Base-by-base conservation (phyloP, 2,888 invertebrate genomes). In the Holacanthella duospinosa region DNA sequence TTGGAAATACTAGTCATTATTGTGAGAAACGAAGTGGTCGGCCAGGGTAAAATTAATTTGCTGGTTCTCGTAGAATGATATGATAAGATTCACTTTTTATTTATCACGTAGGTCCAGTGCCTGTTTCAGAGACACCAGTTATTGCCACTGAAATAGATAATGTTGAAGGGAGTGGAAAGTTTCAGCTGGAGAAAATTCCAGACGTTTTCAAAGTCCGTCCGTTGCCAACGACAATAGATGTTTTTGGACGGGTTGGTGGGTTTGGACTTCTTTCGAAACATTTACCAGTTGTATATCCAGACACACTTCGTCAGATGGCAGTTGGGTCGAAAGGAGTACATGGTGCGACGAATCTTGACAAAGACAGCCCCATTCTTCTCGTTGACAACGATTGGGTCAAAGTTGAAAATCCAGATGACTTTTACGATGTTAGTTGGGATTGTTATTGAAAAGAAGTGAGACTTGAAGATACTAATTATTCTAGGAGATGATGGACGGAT, bases 201-300 rank as follows among this genome's bases (percentile, higher is more conserved):
- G 71, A 68, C 56, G 67, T 73, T 29, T 69, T 73, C 25, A 66
- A 70, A 53, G 61, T 70, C 1, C 67, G 74, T 9, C 73, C 75
- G 1, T 75, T 78, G 56, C 77, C 78, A 1, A 79, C 79, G 16
- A 84, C 89, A 60, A 80, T 93, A 74, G 88, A 91, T 74, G 86
- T 89, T 72, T 94, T 95, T 79, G 91, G 92, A 60, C 84, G 86
- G 67, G 85, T 87, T 71, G 93, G 93, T 63, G 94, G 94, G 1
- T 81, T 95, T 63, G 91, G 91, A 19, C 81, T 93, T 64, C 80
- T 95, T 65, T 93, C 94, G 0, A 88, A 89, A 74, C 88, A 92
- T 72, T 80, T 95, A 74, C 93, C 93, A 1, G 84, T 92, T 0
- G 86, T 93, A 24, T 91, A 89, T 79, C 90, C 92, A 3, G 89